phyloP scores from a whole-genome alignment of 2,888 invertebrate species.

The Pollenia labialis region DNA sequence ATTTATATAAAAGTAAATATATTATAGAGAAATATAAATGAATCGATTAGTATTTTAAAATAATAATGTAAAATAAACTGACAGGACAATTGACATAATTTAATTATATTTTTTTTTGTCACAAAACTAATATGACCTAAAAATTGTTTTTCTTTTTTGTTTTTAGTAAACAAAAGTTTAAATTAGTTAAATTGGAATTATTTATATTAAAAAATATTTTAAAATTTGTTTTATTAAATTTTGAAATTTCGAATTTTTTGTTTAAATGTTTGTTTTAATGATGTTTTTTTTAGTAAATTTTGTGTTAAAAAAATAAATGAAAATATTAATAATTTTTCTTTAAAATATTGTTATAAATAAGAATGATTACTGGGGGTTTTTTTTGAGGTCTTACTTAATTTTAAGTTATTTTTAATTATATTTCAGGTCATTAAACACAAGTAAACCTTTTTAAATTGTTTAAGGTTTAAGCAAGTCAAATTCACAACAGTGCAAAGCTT shows the following conservation, averaged over 20 bases:
- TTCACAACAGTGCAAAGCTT: too few relatives aligned
- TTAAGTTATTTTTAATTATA: not conserved
- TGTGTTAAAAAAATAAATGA: too few relatives aligned
- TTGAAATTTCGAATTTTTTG: too few relatives aligned
- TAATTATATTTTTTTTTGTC: not conserved
- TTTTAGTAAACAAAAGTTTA: not conserved
- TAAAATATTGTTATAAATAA: too few relatives aligned
- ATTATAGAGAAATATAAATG: conserved; percentile 74
- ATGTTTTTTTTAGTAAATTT: too few relatives aligned
- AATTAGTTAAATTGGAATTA: too few relatives aligned
- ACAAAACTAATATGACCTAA: conserved; percentile 8
- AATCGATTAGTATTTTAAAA: conserved; percentile 80
- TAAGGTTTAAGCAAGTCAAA: not conserved
- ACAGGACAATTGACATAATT: conserved; percentile 64
- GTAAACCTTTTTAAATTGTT: conserved; percentile 50
- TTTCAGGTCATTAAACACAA: conserved; percentile 10
- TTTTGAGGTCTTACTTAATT: too few relatives aligned
- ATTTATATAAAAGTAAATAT: conserved; percentile 31
- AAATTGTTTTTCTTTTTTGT: not conserved
- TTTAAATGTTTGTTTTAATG: too few relatives aligned
- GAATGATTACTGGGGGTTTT: too few relatives aligned
- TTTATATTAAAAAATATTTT: too few relatives aligned
- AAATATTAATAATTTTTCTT: too few relatives aligned
- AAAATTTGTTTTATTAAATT: too few relatives aligned
- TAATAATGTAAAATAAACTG: conserved; percentile 67